Base-by-base conservation (phyloP, 1,140 invertebrate genomes). In the Cryptotermes secundus region DNA sequence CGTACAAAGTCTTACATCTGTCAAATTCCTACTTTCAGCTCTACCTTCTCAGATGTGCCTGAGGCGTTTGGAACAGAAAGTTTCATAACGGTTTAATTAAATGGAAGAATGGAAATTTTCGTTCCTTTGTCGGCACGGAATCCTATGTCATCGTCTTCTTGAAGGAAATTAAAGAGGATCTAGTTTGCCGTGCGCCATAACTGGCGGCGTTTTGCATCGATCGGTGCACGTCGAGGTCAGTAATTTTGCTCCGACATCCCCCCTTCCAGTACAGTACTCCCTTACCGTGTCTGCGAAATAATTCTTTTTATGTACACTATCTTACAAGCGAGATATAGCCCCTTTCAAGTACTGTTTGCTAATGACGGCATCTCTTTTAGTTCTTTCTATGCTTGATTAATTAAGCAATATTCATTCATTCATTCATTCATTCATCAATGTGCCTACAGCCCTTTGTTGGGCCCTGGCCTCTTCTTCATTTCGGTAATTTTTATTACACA, bases 91-190 rank as follows among this genome's bases (percentile, higher is more conserved):
- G 26, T 72, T 72, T 72, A 72, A 72, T 72, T 72, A 72, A 72
- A 31, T 72, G 59, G 59, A 72, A 72, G 59, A 72, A 72, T 31
- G 59, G 59, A 16, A 72, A 72, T 72, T 72, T 72, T 72, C 31
- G 59, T 72, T 72, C 59, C 59, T 72, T 72, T 72, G 59, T 72
- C 59, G 59, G 59, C n/a, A 72, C 59, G 59, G 26, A 72, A 72
- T 72, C 26, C 59, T 31, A n/a, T 72, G 59, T 72, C 59, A n/a
- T 72, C n/a, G 59, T 31, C 26, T 72, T n/a, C 26, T n/a, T 72
- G 59, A 14, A 19, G 45, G 45, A 19, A 49, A 49, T 49, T 49
- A 49, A 49, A 49, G 14, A 49, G 14, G 45, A 49, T 19, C 19
- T 19, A 49, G 45, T 49, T 14, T 19, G 45, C 38, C 3, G 45